A percentile compares a stretch with the other conserved stretches of the same genome.
Evolutionary conservation across 1,140 invertebrate genomes (phyloP).

Genomic region (Aradophagus sp.): DNA sequence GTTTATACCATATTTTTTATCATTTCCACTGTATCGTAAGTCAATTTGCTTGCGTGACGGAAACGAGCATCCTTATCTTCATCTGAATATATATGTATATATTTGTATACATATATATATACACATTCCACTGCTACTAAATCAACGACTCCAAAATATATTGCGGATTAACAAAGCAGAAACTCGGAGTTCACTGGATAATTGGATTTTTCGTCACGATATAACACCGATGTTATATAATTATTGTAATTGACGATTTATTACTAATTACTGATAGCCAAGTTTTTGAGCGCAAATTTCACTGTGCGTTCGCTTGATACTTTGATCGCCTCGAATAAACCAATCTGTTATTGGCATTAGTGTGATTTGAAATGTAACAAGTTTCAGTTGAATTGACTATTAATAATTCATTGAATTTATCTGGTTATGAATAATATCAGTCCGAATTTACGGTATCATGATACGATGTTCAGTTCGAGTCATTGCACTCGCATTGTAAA

Average conservation of each 20-base stretch:
- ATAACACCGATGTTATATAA: not conserved
- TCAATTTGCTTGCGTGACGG: constrained; percentile 35
- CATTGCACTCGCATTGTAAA: too few relatives aligned
- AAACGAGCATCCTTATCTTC: constrained; percentile 15
- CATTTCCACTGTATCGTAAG: constrained; percentile 27
- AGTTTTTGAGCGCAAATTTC: too few relatives aligned
- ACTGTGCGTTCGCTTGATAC: too few relatives aligned
- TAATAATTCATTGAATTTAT: constrained; percentile 13
- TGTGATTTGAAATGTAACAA: constrained; percentile 2
- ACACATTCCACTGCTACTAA: too few relatives aligned
- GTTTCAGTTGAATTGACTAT: constrained; percentile 6
- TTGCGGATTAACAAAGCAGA: constrained; percentile 7
- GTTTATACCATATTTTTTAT: constrained; percentile 37
- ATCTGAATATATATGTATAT: too few relatives aligned
- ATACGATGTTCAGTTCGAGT: not conserved
- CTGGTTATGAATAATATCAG: not conserved
- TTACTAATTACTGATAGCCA: too few relatives aligned
- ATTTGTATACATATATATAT: too few relatives aligned
- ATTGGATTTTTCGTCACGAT: not conserved
- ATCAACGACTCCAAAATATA: constrained; percentile 12
- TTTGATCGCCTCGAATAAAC: constrained; percentile 5
- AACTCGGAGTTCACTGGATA: constrained; percentile 2
- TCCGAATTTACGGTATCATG: not conserved
- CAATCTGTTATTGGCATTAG: constrained; percentile 2
- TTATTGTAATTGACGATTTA: too few relatives aligned